Base-by-base conservation (phyloP, 2,888 invertebrate species). In the Neoascia interrupta region DNA sequence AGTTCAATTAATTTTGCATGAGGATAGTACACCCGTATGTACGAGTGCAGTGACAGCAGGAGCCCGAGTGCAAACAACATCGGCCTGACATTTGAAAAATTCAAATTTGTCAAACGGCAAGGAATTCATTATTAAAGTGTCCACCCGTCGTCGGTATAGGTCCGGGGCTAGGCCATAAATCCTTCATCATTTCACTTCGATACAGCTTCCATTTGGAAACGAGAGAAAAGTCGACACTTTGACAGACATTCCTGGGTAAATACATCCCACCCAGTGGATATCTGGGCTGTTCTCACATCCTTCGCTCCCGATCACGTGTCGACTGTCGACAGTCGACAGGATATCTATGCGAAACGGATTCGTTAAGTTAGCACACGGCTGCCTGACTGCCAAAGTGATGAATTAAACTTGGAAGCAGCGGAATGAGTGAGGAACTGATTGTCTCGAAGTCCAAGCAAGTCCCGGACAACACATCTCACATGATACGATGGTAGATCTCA, bases 101-200 rank as follows among this genome's bases (percentile, higher is more conserved):
- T 66, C 66, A 73, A 79, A 73, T 79, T 79, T 79, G 68, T 79
- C 73, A 73, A 76, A 76, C 47, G 70, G 19, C 56, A 63, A 39
- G 28, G 60, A 60, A 72, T 76, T 47, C 51, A 76, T 66, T 76
- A 76, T 76, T 76, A 41, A 76, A 76, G 53, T 70, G 76, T 76
- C 70, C 61, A 56, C 16, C 61, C 36, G 56, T 43, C 53, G 51
- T 31, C 56, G n/a, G n/a, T 8, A 31, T 31, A 31, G 19, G 31
- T 58, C 26, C 11, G 58, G 58, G 54, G n/a, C 43, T 54, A 31
- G 60, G 58, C 31, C 45, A 73, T 79, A 61, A 60, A 79, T 79
- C 73, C 73, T 68, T 79, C 61, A 70, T 70, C 70, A 72, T 76
- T 47, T 70, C 72, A 60, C 58, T 37, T 66, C 58, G 72, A 76